Evolutionary conservation across 2,888 invertebrate genomes (phyloP).

Genomic region (Phorcus lineatus): DNA sequence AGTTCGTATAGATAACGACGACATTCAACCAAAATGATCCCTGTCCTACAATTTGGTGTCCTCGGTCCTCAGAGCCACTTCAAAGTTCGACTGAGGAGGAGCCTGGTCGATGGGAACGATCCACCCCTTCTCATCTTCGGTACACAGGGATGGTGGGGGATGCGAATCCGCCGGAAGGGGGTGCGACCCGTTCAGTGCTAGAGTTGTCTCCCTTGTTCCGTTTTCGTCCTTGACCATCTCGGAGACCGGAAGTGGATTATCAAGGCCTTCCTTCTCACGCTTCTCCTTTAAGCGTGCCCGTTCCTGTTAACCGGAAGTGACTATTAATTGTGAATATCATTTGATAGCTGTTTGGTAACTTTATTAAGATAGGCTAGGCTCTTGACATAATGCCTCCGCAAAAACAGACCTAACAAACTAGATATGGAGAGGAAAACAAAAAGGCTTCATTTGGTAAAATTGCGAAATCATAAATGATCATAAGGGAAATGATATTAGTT

Average conservation of each 20-base stretch:
- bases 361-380: no score
- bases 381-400: no score
- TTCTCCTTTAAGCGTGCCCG: constrained; percentile 32
- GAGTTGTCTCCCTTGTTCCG: constrained; percentile 36
- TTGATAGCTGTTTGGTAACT: no score
- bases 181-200: constrained; percentile 33
- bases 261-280: constrained; percentile 37
- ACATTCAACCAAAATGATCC: no score
- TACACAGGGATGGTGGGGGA: neutral
- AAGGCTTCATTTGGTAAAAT: no score
- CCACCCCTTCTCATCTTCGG: constrained; percentile 46
- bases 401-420: no score
- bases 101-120: constrained; percentile 51
- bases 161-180: neutral
- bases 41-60: constrained; percentile 38
- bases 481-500: no score
- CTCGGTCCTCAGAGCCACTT: constrained; percentile 30
- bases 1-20: no score
- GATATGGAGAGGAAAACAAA: no score
- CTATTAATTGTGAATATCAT: no score
- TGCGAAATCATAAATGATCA: no score
- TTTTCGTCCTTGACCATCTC: constrained; percentile 57
- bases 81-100: constrained; percentile 12
- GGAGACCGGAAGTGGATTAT: constrained; percentile 59
- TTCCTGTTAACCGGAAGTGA: neutral